Base-by-base conservation (phyloP, 2,888 invertebrate genomes). In the Dichetophora obliterata region DNA sequence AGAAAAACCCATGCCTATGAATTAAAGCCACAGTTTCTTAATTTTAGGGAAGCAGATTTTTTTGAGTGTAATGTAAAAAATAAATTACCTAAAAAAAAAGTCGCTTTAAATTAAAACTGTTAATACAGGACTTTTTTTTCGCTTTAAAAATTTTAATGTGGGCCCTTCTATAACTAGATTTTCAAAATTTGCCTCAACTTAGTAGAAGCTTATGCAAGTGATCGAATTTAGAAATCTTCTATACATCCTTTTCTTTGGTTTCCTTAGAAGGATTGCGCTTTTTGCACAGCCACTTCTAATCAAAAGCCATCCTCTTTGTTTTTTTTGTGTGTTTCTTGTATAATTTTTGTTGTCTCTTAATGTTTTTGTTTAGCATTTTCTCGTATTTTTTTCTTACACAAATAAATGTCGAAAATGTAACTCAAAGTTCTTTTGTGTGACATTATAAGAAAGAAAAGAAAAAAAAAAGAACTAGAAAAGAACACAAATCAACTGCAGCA, bases 321-420 rank as follows among this genome's bases (percentile, higher is more conserved):
- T 59, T 4, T 31, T 61, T 31, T 24, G 5, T 8, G 1, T 11
- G 14, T 27, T 61, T 61, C 27, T 61, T 63, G 43, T 27, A n/a
- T 19, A 34, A 34, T 16, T 65, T 19, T 37, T 65, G 63, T 34
- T 34, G 63, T 65, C 16, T 27, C 31, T 37, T n/a, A 8, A 65
- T 65, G 8, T 9, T 65, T n/a, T 65, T 59, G 24, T 65, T 34
- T n/a, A 34, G 63, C 19, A 65, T 34, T 37, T 65, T 52, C 50
- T 71, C 37, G 43, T 57, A 71, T 71, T 73, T 48, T 73, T 61
- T 50, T 31, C 50, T 68, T 52, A 31, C 16, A 68, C 50, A 34
- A 75, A 66, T 68, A 61, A 59, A 75, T 75, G 66, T 68, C 69
- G 68, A 85, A 86, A 85, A 85, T 86, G 84, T 86, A 14, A 52